Evolutionary conservation across 92 coral and sea anemone genomes (phyloP), one percentile per base, ranked within the genome.

Genomic region (Desmophyllum pertusum): DNA sequence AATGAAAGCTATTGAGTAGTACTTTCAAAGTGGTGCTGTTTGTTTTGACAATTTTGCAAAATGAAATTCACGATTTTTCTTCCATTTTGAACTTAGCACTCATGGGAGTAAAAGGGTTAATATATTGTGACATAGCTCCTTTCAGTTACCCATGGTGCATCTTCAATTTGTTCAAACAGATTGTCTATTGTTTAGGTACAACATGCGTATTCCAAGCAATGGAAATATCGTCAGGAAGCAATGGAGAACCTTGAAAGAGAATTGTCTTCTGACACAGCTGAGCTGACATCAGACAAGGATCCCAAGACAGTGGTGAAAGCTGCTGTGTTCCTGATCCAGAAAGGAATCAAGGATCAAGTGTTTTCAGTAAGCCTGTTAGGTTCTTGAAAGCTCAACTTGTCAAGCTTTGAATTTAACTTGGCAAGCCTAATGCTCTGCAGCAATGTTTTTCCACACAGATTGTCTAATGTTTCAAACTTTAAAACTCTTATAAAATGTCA

Each of bases 201-300:
- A 77, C 90, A 95, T 77, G 89, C 94, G 43, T 96, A 90, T 84
- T 94, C 99, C 7, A 96, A 96, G 72, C 98, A 96, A 61, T 96
- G 99, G 99, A 96, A 89, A 31, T 89, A 84, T 84, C 98, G 99
- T 10, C 98, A 96, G 70, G 93, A 94, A 87, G 99, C 98, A n/a
- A 84, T 90, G 91, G 98, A 96, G 65, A 85, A 77, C 48, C 70
- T 96, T 0, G 78, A 94, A 31, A 88, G 79, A 70, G 99, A 96
- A 84, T 70, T 96, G 88, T 89, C 95, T 19, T 78, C 98, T 53
- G 85, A 90, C n/a, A 50, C 83, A 36, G 95, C 95, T 8, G 94
- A 96, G 53, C 82, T 94, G 79, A 86, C 90, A 15, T 80, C 75
- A 9, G 99, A 96, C 79, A 92, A 93, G 61, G 99, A 96, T 27